Base-by-base conservation (phyloP, 2,113 vertebrate species). In the Verasper variegatus region DNA sequence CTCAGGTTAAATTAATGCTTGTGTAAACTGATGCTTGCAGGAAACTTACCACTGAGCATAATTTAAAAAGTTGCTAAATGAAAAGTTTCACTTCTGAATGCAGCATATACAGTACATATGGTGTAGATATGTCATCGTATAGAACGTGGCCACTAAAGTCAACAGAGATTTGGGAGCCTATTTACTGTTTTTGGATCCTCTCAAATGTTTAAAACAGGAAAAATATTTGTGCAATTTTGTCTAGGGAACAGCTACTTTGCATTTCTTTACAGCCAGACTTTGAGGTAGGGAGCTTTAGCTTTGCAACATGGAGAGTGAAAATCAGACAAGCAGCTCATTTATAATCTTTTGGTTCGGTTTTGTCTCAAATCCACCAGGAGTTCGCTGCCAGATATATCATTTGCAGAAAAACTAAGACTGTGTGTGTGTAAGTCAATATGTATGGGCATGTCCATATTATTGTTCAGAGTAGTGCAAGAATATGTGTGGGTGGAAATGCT, bases 351-450 rank as follows among this genome's bases (percentile, higher is more conserved):
- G 51, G 51, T 54, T 54, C 6, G 20, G 51, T n/a, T 54, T 54
- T 54, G 51, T 54, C 51, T 54, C 51, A 54, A 54, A 54, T 54
- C 51, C 51, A 54, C 51, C 51, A 54, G 51, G 51, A 54, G 51
- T 83, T 88, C 27, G 60, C 71, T 82, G 68, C 71, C 71, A 74
- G 79, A 85, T 73, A 67, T 71, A 80, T 88, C 15, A 51, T 62
- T 71, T 77, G 52, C 69, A 75, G 54, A 76, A 57, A 80, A 52
- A 21, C 73, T 83, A 49, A 65, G 51, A 61, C 40, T 57, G 27
- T 67, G 49, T 63, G 47, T 18, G 47, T 5, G 61, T 66, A 24
- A 63, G 40, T 78, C 68, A 37, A n/a, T 70, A 35, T 78, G 40
- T 52, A 40, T 55, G 42, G 1, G 15, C 35, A 62, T 47, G 65